Conservation (phyloP, 53 echinoderm and acorn worm genomes). For the Astropecten irregularis region DNA sequence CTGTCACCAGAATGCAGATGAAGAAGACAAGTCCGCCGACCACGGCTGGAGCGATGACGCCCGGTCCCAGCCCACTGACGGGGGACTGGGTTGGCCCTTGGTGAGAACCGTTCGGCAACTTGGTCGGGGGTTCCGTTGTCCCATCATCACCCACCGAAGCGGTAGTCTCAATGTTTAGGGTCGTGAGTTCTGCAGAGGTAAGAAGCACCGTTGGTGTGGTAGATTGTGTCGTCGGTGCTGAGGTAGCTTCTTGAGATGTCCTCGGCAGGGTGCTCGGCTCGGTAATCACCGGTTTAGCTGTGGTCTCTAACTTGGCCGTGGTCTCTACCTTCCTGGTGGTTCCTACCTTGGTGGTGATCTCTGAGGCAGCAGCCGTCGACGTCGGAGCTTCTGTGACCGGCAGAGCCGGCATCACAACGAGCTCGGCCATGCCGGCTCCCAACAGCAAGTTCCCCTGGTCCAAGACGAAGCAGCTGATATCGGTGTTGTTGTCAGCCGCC, state of each 20-base stretch:
- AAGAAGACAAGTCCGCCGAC: slow-evolving; percentile 22
- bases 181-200: background rate
- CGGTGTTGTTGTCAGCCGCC: slow-evolving; percentile 43
- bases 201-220: background rate
- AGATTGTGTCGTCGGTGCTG: background rate
- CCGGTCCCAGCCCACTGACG: background rate
- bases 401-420: slow-evolving; percentile 26
- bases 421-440: background rate
- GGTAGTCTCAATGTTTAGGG: background rate
- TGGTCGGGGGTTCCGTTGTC: background rate
- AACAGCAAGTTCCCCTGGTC: background rate
- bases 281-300: background rate
- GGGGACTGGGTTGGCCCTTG: slow-evolving; percentile 2
- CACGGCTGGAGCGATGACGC: slow-evolving; percentile 28
- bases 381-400: slow-evolving; percentile 6
- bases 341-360: background rate
- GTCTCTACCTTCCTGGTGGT: no score
- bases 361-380: background rate
- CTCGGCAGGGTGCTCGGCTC: background rate
- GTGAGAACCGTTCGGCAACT: slow-evolving; percentile 5
- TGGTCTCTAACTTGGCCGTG: background rate
- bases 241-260: background rate
- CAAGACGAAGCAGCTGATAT: background rate
- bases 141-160: background rate
- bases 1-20: slow-evolving; percentile 4